Evolutionary conservation across 2,888 invertebrate genomes (phyloP), one percentile per base, ranked within the genome.

Genomic region (Leptinotarsa tumamoca): DNA sequence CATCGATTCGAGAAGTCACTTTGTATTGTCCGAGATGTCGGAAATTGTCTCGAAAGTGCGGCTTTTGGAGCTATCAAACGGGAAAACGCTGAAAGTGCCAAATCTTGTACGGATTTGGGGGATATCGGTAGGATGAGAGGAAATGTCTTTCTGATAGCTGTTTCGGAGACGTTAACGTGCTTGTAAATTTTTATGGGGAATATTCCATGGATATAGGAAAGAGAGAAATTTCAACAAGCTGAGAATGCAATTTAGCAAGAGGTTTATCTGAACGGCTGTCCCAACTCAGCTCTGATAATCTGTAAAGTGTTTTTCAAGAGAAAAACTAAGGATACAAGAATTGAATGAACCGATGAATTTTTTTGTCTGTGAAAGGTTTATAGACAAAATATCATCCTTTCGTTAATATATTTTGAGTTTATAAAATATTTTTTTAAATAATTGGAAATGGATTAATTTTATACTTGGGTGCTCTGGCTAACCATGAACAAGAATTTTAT

Each of bases 71-170:
- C 73, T 50, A 77, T 73, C 74, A 77, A 77, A 77, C 77, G 72
- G 63, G 61, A 73, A 73, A 72, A 77, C 63, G 70, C 51, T 67
- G 73, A 79, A 76, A 80, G 80, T 80, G 80, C 76, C 77, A 75
- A 80, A 77, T 78, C 80, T 78, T 80, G 80, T 80, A 75, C 73
- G 75, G 79, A 79, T 80, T 79, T 78, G 33, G 78, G 33, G 79
- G 68, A 72, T 70, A 73, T 73, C 75, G 79, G 71, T 51, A 50
- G 75, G 77, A 77, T 75, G 73, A 73, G 67, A 73, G 70, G 71
- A 77, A 77, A 79, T 77, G 77, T 74, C 72, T 75, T 77, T 74
- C 73, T 71, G 71, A 75, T 74, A 71, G 72, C 18, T 72, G 72
- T 63, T 63, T 63, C 63, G 13, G 10, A 63, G 43, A 63, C 33